Base-by-base conservation (phyloP, 2,797 vertebrate genomes). In the Novumbra hubbsi region DNA sequence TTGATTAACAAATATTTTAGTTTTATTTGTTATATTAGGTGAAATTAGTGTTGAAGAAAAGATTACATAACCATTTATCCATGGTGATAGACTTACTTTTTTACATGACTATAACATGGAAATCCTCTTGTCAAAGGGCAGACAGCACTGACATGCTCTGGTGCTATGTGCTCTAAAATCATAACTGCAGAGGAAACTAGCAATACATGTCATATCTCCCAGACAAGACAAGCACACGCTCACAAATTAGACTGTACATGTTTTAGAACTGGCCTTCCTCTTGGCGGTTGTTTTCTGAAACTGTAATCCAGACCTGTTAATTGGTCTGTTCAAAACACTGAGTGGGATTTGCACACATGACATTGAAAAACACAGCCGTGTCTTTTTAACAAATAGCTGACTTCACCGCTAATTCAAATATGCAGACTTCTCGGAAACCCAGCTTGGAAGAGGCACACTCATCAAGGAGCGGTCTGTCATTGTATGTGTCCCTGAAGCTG, bases 231-330 rank as follows among this genome's bases (percentile, higher is more conserved):
- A 17, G n/a, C 64, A 67, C 7, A 67, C 19, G 38, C 38, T 21
- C 15, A 5, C 38, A 21, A 21, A 21, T 45, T n/a, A 45, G 66
- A 68, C n/a, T 45, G n/a, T 16, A 9, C 41, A 38, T 41, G 66
- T 30, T 68, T 45, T 34, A 27, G 24, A 12, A 27, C 55, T 4
- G 21, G 9, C 34, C 66, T 45, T 68, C 4, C 41, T 68, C n/a
- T 24, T 68, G 19, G n/a, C 15, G n/a, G 52, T 55, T 21, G 52
- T 60, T 60, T 60, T 80, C 67, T 74, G 75, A 73, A 70, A 78
- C 81, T 78, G 78, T 76, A 70, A 63, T 4, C 68, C 41, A 71
- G 79, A 80, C 76, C 75, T 83, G 80, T 60, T 60, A 24, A 60
- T 60, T 60, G 55, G 9, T 60, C 55, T 60, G 21, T n/a, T 60